phyloP scores from a whole-genome alignment of 2,113 vertebrate species.

The Rhinolophus sinicus region DNA sequence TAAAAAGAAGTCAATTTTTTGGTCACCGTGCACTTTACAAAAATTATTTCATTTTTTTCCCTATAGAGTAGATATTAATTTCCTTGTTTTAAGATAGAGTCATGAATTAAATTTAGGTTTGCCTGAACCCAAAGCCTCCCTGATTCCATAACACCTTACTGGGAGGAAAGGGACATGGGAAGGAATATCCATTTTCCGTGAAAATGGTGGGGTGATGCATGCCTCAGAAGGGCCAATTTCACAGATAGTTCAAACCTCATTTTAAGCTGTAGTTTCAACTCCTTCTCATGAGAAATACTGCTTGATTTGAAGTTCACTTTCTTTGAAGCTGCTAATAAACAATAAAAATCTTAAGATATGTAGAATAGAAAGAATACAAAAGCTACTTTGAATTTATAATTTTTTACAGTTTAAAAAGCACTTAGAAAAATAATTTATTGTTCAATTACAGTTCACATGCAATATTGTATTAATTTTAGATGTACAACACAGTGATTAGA shows the following conservation, averaged over 20 bases:
- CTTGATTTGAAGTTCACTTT: slow-evolving; percentile 4
- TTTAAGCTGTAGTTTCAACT: neutral
- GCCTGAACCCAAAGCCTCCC: neutral
- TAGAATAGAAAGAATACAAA: slow-evolving; percentile 11
- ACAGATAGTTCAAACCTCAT: neutral
- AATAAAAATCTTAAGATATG: neutral
- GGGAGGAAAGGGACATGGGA: slow-evolving; percentile 8
- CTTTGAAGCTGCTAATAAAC: slow-evolving; percentile 9
- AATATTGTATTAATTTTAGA: no score
- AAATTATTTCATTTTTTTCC: neutral
- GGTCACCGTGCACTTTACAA: neutral
- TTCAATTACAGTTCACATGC: no score
- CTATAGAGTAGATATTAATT: neutral
- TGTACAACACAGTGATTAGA: no score
- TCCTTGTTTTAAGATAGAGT: slow-evolving; percentile 3
- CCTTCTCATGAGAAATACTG: neutral
- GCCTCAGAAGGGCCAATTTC: neutral
- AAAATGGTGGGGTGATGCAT: neutral
- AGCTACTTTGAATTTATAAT: neutral
- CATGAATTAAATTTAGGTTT: neutral
- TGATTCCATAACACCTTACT: neutral
- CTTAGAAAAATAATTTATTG: neutral
- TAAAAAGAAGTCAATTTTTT: neutral
- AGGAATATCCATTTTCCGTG: neutral
- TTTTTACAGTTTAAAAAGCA: slow-evolving; percentile 57